Evolutionary conservation across 2,888 invertebrate genomes (phyloP).

Genomic region (Rhodophaea formosa): DNA sequence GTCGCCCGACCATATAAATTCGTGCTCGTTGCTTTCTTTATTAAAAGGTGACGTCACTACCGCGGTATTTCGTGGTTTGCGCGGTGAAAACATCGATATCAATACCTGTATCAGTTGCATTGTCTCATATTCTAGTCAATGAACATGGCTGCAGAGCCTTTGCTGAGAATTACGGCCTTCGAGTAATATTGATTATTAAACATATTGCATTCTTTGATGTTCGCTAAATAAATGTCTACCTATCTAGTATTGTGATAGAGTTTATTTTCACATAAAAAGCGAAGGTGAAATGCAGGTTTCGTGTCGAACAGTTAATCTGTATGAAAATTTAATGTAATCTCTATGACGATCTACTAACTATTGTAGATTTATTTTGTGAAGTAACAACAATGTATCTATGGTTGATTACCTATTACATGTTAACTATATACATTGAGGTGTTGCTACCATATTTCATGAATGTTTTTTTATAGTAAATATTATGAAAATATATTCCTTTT

Average conservation of each 20-base stretch:
- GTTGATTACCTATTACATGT: background rate
- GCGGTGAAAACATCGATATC: constrained; percentile 28
- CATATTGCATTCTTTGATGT: constrained; percentile 39
- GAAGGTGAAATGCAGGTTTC: constrained; percentile 12
- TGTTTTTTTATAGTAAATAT: background rate
- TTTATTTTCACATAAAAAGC: constrained; percentile 17
- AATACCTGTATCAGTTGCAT: constrained; percentile 50
- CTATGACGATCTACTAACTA: constrained; percentile 10
- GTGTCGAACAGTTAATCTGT: constrained; percentile 12
- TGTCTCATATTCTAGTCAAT: constrained; percentile 50
- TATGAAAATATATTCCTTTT: background rate
- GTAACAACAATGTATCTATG: background rate
- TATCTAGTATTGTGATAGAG: constrained; percentile 11
- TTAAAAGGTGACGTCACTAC: constrained; percentile 76
- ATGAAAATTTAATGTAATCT: constrained; percentile 16
- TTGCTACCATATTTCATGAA: background rate
- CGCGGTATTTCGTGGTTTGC: constrained; percentile 53
- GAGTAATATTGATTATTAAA: constrained; percentile 53
- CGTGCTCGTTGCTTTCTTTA: constrained; percentile 62
- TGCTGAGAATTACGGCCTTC: constrained; percentile 48
- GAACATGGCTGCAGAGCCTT: constrained; percentile 23
- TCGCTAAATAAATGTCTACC: constrained; percentile 32
- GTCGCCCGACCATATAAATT: constrained; percentile 63
- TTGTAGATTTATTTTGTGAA: constrained; percentile 13
- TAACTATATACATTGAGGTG: no score